Evolutionary conservation across 2,888 invertebrate genomes (phyloP).

Genomic region (Caprella mutica): DNA sequence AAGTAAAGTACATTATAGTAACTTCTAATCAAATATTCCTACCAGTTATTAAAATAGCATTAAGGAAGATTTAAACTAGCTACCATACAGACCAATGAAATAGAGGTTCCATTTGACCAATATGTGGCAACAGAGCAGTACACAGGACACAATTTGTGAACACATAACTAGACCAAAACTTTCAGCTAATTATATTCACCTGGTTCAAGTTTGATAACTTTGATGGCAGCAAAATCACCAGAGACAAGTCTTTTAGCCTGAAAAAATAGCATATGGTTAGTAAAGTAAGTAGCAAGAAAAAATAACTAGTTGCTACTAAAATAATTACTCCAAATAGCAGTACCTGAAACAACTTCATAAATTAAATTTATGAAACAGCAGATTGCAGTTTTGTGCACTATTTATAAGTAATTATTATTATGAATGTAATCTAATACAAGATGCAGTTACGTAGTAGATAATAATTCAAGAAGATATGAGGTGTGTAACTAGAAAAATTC

Average conservation of each 20-base stretch:
- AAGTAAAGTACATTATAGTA: neutral
- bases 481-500: no score
- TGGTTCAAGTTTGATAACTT: slow-evolving; percentile 97
- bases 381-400: no score
- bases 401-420: no score
- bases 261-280: slow-evolving; percentile 37
- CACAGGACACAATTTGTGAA: neutral
- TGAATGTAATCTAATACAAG: no score
- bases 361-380: no score
- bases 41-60: neutral
- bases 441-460: no score
- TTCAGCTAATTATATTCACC: slow-evolving; percentile 45
- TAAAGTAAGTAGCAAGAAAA: neutral
- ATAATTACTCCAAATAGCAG: neutral
- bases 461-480: no score
- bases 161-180: neutral
- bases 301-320: neutral
- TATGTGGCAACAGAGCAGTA: neutral
- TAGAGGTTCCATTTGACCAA: neutral
- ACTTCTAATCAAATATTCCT: neutral
- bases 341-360: neutral
- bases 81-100: neutral
- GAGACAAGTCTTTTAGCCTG: slow-evolving; percentile 88
- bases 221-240: slow-evolving; percentile 92
- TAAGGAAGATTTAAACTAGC: neutral